Evolutionary conservation across 2,888 invertebrate genomes (phyloP).

Genomic region (Spodoptera littoralis): DNA sequence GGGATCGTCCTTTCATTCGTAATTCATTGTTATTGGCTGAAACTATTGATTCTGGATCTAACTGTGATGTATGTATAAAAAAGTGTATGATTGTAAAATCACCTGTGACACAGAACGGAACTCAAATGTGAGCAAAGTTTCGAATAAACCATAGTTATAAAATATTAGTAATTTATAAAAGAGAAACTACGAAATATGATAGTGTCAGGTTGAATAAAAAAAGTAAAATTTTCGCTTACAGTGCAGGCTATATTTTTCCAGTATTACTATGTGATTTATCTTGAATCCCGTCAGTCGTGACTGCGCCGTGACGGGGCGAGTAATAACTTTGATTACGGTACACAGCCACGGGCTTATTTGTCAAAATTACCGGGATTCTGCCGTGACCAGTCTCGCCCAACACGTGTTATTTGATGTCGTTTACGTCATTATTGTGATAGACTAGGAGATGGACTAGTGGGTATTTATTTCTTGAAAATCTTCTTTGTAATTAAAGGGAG

Average conservation of each 20-base stretch:
- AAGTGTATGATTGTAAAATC: too few species aligned
- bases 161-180: too few species aligned
- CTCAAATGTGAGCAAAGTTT: too few species aligned
- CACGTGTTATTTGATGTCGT: slow-evolving; percentile 52
- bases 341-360: slow-evolving; percentile 57
- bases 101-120: too few species aligned
- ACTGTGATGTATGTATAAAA: too few species aligned
- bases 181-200: too few species aligned
- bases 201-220: neutral
- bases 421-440: slow-evolving; percentile 47
- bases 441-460: slow-evolving; percentile 27
- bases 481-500: too few species aligned
- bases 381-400: slow-evolving; percentile 53
- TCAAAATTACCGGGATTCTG: slow-evolving; percentile 66
- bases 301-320: slow-evolving; percentile 39
- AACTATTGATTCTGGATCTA: too few species aligned
- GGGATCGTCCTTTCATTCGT: too few species aligned
- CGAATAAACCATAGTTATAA: too few species aligned
- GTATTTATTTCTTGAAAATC: too few species aligned
- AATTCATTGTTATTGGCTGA: too few species aligned
- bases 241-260: slow-evolving; percentile 15
- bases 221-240: neutral
- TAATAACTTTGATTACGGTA: slow-evolving; percentile 64
- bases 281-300: slow-evolving; percentile 53
- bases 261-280: slow-evolving; percentile 36